Evolutionary conservation across 2,888 invertebrate species (phyloP).

Genomic region (Calameuta filiformis): DNA sequence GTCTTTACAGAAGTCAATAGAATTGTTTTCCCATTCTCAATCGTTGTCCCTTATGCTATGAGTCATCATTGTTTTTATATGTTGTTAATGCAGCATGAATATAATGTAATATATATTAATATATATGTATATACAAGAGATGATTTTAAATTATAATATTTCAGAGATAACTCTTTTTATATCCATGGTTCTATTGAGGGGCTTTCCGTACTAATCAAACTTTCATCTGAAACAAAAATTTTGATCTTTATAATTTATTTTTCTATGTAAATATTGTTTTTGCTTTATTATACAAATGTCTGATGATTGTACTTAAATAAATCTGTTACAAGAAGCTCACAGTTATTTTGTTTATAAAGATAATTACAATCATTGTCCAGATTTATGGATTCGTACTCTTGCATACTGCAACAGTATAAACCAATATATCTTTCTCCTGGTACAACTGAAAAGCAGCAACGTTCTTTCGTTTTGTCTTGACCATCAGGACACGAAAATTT

Average conservation of each 20-base stretch:
- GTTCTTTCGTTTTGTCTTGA: background rate
- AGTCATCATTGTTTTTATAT: background rate
- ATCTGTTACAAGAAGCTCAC: too few relatives aligned
- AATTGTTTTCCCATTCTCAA: background rate
- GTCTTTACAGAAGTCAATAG: slow-evolving; percentile 8
- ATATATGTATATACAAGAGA: background rate
- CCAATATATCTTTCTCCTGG: background rate
- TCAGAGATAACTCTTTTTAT: background rate
- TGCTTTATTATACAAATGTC: background rate
- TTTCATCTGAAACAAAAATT: background rate
- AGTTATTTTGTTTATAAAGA: background rate
- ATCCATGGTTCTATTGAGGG: background rate
- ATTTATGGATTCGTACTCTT: background rate
- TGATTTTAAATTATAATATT: background rate
- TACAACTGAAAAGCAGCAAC: background rate
- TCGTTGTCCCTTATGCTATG: background rate
- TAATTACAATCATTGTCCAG: background rate
- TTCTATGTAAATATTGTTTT: background rate
- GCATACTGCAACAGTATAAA: slow-evolving; percentile 1
- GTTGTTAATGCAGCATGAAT: background rate
- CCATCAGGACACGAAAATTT: background rate
- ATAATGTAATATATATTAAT: background rate
- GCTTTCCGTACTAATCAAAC: background rate
- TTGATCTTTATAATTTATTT: background rate
- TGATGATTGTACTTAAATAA: background rate